A percentile compares a stretch with the other conserved stretches of the same genome.
Conservation (phyloP, 2,888 invertebrate genomes). For the Drosophila prostipennis region DNA sequence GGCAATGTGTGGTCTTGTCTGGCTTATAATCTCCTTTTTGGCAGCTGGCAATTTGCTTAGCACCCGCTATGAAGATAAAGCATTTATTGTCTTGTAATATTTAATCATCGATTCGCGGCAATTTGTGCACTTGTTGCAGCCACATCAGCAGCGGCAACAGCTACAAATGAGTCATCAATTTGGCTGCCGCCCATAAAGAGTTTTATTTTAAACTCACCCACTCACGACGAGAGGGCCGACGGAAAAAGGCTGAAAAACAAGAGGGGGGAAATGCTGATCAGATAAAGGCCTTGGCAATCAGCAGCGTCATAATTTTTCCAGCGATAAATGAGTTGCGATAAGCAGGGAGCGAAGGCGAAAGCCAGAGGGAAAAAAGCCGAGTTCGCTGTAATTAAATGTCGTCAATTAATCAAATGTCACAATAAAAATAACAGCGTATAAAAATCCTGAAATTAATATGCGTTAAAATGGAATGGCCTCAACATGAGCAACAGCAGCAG, state of each 20-base stretch:
- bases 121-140: conserved; percentile 69
- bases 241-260: conserved; percentile 2
- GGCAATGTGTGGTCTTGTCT: conserved; percentile 50
- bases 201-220: conserved; percentile 64
- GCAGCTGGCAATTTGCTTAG: conserved; percentile 71
- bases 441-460: conserved; percentile 81
- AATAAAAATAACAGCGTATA: conserved; percentile 80
- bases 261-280: conserved; percentile 54
- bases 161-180: conserved; percentile 68
- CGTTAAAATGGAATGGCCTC: conserved; percentile 79
- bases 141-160: conserved; percentile 19
- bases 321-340: conserved; percentile 83
- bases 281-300: conserved; percentile 74
- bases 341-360: conserved; percentile 56
- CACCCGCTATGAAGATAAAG: conserved; percentile 72
- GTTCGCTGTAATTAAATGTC: conserved; percentile 84
- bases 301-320: conserved; percentile 82
- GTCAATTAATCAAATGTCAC: conserved; percentile 84
- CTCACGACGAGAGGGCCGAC: conserved; percentile 30
- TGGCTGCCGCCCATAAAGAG: conserved; percentile 50
- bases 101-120: conserved; percentile 65
- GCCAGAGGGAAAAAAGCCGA: conserved; percentile 18
- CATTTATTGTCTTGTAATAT: conserved; percentile 75
- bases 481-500: conserved; percentile 60
- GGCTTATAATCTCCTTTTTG: conserved; percentile 66